Base-by-base conservation (phyloP, 2,797 vertebrate genomes). In the Aselliscus stoliczkanus region DNA sequence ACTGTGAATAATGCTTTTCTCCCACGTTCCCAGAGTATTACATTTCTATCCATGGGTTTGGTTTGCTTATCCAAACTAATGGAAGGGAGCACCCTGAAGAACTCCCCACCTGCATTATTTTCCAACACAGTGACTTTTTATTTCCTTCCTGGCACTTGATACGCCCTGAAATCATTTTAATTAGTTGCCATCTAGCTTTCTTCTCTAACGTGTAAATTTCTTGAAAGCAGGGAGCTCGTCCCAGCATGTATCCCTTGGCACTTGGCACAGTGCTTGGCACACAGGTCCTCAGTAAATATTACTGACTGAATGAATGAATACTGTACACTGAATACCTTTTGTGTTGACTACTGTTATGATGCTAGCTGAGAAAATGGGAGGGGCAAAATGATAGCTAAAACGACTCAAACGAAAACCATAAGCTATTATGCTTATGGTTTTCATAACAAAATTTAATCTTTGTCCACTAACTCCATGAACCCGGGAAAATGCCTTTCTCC, bases 381-480 rank as follows among this genome's bases (percentile, higher is more conserved):
- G 37, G 73, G 20, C 72, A 75, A 88, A 90, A 8, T 31, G 25
- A 92, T 18, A 64, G 20, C 62, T 87, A 60, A 86, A 70, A 77
- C 37, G 77, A 50, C 47, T 56, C 67, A 39, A 65, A 95, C 69
- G 70, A 81, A 80, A 93, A 85, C 34, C 94, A 56, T 54, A 37
- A 64, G 31, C 39, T 93, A 81, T 23, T 87, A 75, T 0, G 4
- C 34, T 93, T 54, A 54, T 18, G 52, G 52, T 54, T 54, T 54
- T 54, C 62, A 12, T 56, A 65, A 60, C 20, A 84, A 83, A 89
- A 92, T 34, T 42, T 52, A 15, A 58, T 75, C 62, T 96, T 44
- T 93, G 58, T n/a, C 92, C 42, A 69, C 56, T 58, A 58, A 81
- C 58, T 92, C 86, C 54, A 75, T 69, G 79, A 96, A 79, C 54